A percentile compares a stretch with the other conserved stretches of the same genome.
Evolutionary conservation across 2,888 invertebrate genomes (phyloP).

Genomic region (Chouioia cunea): DNA sequence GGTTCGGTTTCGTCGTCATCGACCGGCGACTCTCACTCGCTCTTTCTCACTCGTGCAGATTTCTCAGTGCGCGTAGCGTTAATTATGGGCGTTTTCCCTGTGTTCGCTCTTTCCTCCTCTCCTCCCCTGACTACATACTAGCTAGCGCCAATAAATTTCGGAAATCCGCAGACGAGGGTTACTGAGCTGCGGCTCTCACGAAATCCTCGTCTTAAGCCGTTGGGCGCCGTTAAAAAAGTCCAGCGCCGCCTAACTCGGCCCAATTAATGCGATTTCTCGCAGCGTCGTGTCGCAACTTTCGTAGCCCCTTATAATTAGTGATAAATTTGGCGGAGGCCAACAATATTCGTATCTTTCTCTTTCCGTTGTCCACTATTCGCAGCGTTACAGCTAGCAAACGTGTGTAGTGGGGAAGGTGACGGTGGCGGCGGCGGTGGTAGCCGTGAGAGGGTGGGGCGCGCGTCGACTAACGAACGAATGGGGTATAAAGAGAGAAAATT

Average conservation of each 20-base stretch:
- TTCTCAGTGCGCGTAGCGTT: slow-evolving; percentile 29
- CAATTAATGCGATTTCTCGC: slow-evolving; percentile 61
- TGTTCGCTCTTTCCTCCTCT: slow-evolving; percentile 21
- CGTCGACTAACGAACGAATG: slow-evolving; percentile 55
- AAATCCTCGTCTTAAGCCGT: slow-evolving; percentile 57
- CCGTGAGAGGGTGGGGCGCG: slow-evolving; percentile 3
- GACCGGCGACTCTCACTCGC: too few relatives aligned
- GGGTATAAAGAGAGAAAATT: slow-evolving; percentile 68
- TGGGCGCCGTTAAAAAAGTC: slow-evolving; percentile 47
- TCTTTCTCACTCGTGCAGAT: slow-evolving; percentile 1
- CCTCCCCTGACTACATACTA: slow-evolving; percentile 16
- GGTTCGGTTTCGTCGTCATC: too few relatives aligned
- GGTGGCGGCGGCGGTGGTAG: slow-evolving; percentile 35
- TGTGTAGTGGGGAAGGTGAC: slow-evolving; percentile 48
- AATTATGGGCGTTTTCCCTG: slow-evolving; percentile 43
- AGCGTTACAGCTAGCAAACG: not conserved
- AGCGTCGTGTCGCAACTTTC: slow-evolving; percentile 48
- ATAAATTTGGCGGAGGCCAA: slow-evolving; percentile 64
- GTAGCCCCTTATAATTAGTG: slow-evolving; percentile 62
- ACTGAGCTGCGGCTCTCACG: slow-evolving; percentile 47
- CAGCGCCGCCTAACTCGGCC: too few relatives aligned
- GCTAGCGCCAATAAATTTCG: slow-evolving; percentile 46
- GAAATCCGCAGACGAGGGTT: slow-evolving; percentile 49
- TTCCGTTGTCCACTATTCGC: too few relatives aligned
- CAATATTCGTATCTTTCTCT: slow-evolving; percentile 56